A percentile compares a stretch with the other conserved stretches of the same genome.
These are phyloP conservation scores for Pangasianodon hypophthalmus DNA, from an alignment of 2,113 vertebrate genomes.

Conservation along the genomic window DNA sequence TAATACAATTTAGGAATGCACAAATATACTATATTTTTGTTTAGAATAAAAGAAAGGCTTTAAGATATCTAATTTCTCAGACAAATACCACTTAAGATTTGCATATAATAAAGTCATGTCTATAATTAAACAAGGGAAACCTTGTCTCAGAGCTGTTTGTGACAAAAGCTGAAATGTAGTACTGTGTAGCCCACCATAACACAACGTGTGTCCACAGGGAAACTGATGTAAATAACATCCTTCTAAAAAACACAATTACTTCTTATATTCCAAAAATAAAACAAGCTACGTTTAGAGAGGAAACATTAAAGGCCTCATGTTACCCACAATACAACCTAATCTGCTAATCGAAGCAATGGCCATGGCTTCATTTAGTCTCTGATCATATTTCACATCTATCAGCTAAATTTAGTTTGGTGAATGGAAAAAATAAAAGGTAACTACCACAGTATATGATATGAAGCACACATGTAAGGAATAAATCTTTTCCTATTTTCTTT, in stretches of 20 bases:
- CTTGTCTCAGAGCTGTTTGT: slow-evolving; percentile 33
- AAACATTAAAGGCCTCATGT: slow-evolving; percentile 29
- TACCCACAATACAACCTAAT: slow-evolving; percentile 20
- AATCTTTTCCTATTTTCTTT: background rate
- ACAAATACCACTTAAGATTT: background rate
- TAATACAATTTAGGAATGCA: background rate
- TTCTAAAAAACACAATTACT: slow-evolving; percentile 23
- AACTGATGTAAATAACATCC: slow-evolving; percentile 18
- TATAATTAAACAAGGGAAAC: slow-evolving; percentile 13
- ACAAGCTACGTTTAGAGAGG: background rate
- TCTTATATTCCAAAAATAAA: slow-evolving; percentile 37
- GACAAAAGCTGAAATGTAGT: background rate
- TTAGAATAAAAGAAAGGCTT: slow-evolving; percentile 12
- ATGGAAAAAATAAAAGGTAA: background rate
- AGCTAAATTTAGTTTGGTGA: background rate
- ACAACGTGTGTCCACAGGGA: background rate
- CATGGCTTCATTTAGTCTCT: slow-evolving; percentile 14
- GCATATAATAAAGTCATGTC: slow-evolving; percentile 3
- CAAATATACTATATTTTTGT: background rate
- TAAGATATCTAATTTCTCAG: background rate
- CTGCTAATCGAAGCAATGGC: slow-evolving; percentile 23
- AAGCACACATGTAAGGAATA: background rate
- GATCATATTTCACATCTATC: slow-evolving; percentile 9
- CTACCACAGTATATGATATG: background rate
- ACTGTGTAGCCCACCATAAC: slow-evolving; percentile 6